Percentiles rank a stretch among this genome's conserved stretches.
Evolutionary conservation across 2,888 invertebrate species (phyloP).

Genomic region (Labia minor): DNA sequence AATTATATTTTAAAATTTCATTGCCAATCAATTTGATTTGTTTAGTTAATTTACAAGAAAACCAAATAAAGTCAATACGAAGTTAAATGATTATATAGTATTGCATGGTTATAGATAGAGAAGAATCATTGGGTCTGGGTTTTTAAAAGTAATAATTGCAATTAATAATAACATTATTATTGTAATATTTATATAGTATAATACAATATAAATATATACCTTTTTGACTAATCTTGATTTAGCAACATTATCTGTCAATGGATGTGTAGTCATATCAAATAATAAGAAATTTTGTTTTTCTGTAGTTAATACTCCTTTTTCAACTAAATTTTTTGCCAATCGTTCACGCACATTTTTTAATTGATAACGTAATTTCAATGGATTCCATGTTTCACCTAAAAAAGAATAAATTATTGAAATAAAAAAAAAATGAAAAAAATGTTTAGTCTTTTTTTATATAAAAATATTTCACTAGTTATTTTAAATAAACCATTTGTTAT

Average conservation of each 20-base stretch:
- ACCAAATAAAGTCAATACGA: too few species aligned
- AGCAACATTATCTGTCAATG: constrained; percentile 85
- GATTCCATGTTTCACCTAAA: constrained; percentile 98
- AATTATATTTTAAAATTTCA: too few species aligned
- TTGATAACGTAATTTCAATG: constrained; percentile 94
- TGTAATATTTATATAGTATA: too few species aligned
- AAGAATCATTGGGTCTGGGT: too few species aligned
- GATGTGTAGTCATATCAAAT: constrained; percentile 99
- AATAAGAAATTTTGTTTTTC: constrained; percentile 99
- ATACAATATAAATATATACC: constrained; percentile 50
- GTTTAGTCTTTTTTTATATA: too few species aligned
- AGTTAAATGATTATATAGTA: too few species aligned
- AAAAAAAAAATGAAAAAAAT: background rate
- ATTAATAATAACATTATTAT: too few species aligned
- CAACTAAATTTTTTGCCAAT: constrained; percentile 96
- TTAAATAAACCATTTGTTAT: background rate
- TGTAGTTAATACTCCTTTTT: constrained; percentile 97
- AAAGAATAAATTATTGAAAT: constrained; percentile 23
- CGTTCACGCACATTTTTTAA: constrained; percentile 97
- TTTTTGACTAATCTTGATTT: constrained; percentile 96
- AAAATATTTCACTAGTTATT: background rate
- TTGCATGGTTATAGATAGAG: too few species aligned
- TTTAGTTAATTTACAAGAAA: too few species aligned
- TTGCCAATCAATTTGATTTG: too few species aligned
- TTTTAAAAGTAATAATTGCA: too few species aligned